Evolutionary conservation across 2,888 invertebrate species (phyloP).

Genomic region (Nomada flava): DNA sequence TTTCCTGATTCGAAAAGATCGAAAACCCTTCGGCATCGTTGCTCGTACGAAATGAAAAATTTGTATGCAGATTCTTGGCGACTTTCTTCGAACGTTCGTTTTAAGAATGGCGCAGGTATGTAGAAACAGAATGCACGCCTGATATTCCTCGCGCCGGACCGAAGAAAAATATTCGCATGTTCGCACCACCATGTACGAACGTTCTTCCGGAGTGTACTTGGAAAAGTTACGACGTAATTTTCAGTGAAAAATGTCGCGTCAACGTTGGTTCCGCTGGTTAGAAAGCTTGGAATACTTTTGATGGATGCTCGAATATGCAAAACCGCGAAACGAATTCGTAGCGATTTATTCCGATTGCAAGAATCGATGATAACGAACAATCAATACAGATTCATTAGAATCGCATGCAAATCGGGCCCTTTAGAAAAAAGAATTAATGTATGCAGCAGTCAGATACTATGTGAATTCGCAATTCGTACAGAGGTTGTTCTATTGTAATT

Average conservation of each 20-base stretch:
- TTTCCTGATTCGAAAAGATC: constrained; percentile 7
- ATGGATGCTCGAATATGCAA: too few relatives aligned
- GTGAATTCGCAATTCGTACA: not conserved
- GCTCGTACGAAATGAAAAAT: constrained; percentile 4
- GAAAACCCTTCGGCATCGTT: not conserved
- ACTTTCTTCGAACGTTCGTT: too few relatives aligned
- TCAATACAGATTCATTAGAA: too few relatives aligned
- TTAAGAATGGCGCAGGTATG: too few relatives aligned
- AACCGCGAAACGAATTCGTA: too few relatives aligned
- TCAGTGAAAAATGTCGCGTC: not conserved
- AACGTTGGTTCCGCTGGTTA: not conserved
- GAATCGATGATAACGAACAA: too few relatives aligned
- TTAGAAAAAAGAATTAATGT: not conserved
- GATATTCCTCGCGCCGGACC: not conserved
- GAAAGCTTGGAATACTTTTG: not conserved
- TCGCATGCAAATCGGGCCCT: too few relatives aligned
- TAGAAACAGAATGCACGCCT: too few relatives aligned
- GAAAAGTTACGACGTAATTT: constrained; percentile 11
- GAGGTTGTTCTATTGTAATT: too few relatives aligned
- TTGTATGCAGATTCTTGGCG: too few relatives aligned
- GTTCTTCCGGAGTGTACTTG: not conserved
- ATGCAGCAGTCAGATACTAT: not conserved
- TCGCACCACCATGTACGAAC: not conserved
- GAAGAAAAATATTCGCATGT: not conserved
- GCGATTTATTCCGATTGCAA: too few relatives aligned